Evolutionary conservation across 1,140 invertebrate genomes (phyloP), one percentile per base, ranked within the genome.

Genomic region (Rhagoletis zephyria): DNA sequence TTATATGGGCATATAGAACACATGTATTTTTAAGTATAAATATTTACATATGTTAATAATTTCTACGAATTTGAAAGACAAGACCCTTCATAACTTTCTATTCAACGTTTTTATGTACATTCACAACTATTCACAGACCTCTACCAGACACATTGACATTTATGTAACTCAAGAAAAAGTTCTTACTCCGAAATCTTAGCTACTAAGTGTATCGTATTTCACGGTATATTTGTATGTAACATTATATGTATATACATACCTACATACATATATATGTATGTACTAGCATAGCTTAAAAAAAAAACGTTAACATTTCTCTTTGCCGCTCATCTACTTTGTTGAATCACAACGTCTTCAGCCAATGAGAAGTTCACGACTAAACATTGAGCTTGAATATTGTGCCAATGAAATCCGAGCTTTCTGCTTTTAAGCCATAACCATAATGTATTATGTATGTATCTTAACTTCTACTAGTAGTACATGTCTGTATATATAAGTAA

Each of bases 381-480:
- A 51, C 74, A 81, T 81, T 81, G 74, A 81, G 74, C 74, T 81
- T 81, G 74, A 81, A 81, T n/a, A 30, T 81, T 81, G 74, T 81
- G 74, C 74, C 74, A 81, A 81, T 81, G 74, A 81, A 81, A 81
- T 81, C 74, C 51, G 74, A 81, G 74, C 74, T 81, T 81, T 81
- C 16, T 81, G 48, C 42, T 56, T 81, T 81, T 81, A 81, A 81
- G 48, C 48, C 74, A 81, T 81, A 81, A 81, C 74, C 48, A 81
- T 81, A 81, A 81, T 16, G 74, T 59, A 81, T 56, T 56, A 81
- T 56, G 19, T 30, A 30, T 81, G 74, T 30, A 45, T 81, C 45
- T 63, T 63, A 63, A 4, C n/a, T 16, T 0, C 30, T 63, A 63
- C 61, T n/a, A 63, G 4, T 81, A 74, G 74, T 56, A 77, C 7